These are phyloP conservation scores for Pituophis catenifer DNA, from an alignment of 2,113 vertebrate genomes.

Conservation along the genomic window DNA sequence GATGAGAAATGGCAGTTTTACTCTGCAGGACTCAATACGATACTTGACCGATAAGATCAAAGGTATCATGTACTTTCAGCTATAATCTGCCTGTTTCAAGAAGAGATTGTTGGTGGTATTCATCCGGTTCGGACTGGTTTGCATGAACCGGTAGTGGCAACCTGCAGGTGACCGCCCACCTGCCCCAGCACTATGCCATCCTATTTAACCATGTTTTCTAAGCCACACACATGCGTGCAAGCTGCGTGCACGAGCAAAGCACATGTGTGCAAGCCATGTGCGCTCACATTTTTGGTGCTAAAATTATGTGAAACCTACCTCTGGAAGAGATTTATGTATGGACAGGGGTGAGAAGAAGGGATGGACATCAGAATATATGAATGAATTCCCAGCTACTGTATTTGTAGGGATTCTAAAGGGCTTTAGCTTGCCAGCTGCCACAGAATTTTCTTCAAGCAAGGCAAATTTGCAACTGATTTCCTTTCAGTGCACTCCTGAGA, in stretches of 20 bases:
- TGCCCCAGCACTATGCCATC: too few species aligned
- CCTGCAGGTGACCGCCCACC: too few species aligned
- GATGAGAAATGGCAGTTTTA: fast-evolving
- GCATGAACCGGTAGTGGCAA: too few species aligned
- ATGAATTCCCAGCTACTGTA: background rate
- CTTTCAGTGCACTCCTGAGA: background rate
- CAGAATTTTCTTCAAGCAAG: background rate
- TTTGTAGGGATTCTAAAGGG: background rate
- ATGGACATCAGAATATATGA: background rate
- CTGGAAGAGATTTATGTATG: background rate
- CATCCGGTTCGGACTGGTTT: too few species aligned
- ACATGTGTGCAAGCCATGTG: too few species aligned
- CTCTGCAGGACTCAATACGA: background rate
- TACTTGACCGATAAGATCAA: background rate
- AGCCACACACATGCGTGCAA: too few species aligned
- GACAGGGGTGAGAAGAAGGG: background rate
- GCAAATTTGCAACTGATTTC: background rate
- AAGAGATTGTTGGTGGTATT: background rate
- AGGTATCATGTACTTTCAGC: background rate
- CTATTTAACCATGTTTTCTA: too few species aligned
- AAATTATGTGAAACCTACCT: too few species aligned
- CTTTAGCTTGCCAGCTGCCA: background rate
- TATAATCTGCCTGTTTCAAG: fast-evolving
- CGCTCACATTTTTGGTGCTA: too few species aligned
- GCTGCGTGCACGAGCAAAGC: too few species aligned